phyloP scores from a whole-genome alignment of 2,113 vertebrate genomes.

The Lagenorhynchus albirostris region DNA sequence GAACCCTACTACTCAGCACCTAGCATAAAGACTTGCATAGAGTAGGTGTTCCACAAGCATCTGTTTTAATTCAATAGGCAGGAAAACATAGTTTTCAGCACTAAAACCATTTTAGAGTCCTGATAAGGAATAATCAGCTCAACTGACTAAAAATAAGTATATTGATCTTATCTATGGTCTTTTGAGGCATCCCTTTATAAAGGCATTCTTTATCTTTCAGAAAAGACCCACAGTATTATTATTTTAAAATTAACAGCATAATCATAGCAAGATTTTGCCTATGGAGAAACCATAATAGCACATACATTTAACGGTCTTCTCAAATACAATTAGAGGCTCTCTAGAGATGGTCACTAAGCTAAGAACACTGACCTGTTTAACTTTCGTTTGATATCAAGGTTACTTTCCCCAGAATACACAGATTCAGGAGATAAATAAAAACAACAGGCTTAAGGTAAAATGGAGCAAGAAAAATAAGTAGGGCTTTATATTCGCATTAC shows the following conservation, averaged over 20 bases:
- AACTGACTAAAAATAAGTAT: background rate
- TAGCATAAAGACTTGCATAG: background rate
- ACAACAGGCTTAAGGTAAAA: background rate
- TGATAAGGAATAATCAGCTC: background rate
- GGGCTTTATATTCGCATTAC: background rate
- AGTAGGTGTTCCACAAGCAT: background rate
- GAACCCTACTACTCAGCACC: background rate
- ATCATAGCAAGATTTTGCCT: background rate
- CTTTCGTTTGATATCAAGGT: slow-evolving; percentile 23
- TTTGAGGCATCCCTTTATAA: background rate
- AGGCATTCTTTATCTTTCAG: background rate
- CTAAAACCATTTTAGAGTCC: slow-evolving; percentile 6
- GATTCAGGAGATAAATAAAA: slow-evolving; percentile 33
- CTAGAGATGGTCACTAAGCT: slow-evolving; percentile 16
- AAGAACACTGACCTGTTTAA: background rate
- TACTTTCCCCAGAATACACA: slow-evolving; percentile 11
- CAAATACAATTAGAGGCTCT: background rate
- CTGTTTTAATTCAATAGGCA: slow-evolving; percentile 1
- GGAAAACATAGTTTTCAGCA: slow-evolving; percentile 33
- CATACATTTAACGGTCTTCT: background rate
- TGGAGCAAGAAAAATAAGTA: background rate
- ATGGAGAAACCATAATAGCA: background rate
- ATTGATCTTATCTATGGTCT: background rate
- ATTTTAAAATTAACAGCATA: slow-evolving; percentile 6
- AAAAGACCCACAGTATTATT: background rate